Evolutionary conservation across 2,888 invertebrate species (phyloP), one percentile per base, ranked within the genome.

Genomic region (Xestia sexstrigata): DNA sequence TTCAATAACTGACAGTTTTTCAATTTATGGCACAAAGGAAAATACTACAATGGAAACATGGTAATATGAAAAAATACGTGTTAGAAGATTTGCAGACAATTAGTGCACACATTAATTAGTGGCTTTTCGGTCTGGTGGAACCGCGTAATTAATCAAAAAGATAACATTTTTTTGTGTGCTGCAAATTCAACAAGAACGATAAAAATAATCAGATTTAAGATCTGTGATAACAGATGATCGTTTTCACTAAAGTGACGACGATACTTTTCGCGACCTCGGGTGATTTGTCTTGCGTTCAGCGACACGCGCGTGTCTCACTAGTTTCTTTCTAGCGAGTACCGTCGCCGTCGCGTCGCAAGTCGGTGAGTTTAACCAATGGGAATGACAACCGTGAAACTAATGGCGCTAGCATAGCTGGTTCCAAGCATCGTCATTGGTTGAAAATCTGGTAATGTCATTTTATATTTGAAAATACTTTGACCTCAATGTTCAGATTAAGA

Each of bases 1-100:
- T 84, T 85, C 75, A 82, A 85, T 78, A 83, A 70, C 83, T 78
- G 83, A 23, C 83, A 82, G 52, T 78, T 78, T 82, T 78, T 75
- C 63, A 62, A 80, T 83, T 71, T 83, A 75, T 69, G 35, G 1
- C 26, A 67, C 30, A 55, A 58, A 70, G 55, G 47, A 60, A 47
- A 66, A 70, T 45, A 60, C 30, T 68, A 60, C 67, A 70, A 62
- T 81, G 72, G 26, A 69, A 74, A 62, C 55, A 67, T 60, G 15
- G 8, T 45, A 35, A 20, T 30, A 70, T 35, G 52, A 63, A 74
- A 82, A 73, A 70, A 47, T 68, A 58, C 7, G 13, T 67, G 47
- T 52, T 58, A 47, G 30, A 69, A 82, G 55, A 81, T 23, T 70
- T 47, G 67, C 78, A 42, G 78, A 82, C 58, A 81, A 73, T 73